phyloP scores from a whole-genome alignment of 2,888 invertebrate species.

The Dasysyrphus tricinctus region DNA sequence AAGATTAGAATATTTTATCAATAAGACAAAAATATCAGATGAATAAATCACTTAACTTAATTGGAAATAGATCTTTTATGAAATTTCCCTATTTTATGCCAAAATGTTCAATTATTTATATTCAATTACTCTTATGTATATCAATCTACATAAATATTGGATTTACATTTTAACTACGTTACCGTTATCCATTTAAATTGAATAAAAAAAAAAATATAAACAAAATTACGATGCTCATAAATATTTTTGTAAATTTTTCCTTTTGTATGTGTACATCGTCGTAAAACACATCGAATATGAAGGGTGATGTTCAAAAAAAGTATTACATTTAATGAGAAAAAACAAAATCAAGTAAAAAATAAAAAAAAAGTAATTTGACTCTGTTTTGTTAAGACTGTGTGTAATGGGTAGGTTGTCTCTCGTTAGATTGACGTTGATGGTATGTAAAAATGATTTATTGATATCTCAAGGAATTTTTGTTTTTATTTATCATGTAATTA shows the following conservation, averaged over 20 bases:
- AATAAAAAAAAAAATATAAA: background rate
- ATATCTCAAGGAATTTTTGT: background rate
- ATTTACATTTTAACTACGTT: background rate
- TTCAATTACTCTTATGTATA: conserved; percentile 4
- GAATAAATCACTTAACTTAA: background rate
- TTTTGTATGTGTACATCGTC: background rate
- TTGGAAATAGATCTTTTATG: background rate
- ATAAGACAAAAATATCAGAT: background rate
- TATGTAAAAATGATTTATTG: conserved; percentile 19
- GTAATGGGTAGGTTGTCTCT: background rate
- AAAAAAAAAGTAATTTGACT: conserved; percentile 15
- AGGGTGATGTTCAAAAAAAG: background rate
- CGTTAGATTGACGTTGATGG: conserved; percentile 10
- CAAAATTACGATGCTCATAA: background rate
- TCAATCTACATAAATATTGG: background rate
- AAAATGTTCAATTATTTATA: background rate
- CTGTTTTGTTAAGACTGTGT: background rate
- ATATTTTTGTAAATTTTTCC: background rate
- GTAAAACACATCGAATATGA: background rate
- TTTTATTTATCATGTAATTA: background rate
- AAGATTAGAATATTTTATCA: background rate
- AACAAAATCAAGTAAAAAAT: background rate
- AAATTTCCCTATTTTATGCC: background rate
- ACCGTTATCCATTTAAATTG: conserved; percentile 6
- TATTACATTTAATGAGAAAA: background rate